Evolutionary conservation across 2,888 invertebrate species (phyloP), one percentile per base, ranked within the genome.

Genomic region (Xylocampa areola): DNA sequence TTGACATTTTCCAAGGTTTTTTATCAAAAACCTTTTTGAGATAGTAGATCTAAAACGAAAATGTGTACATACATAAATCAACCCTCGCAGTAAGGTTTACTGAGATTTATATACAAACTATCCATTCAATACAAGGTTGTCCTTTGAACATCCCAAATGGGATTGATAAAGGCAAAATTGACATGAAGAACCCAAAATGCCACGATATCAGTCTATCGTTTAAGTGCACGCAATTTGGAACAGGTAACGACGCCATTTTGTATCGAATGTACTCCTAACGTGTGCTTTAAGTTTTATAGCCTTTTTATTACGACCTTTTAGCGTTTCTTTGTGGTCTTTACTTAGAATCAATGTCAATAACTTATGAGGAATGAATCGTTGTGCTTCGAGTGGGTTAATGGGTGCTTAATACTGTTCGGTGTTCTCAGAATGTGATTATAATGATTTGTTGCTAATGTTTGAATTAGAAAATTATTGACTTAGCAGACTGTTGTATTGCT

Each of bases 201-300:
- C 25, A 33, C 45, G 36, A 50, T 67, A 67, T 69, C 63, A 27
- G 54, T 70, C 64, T 30, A 73, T 66, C 71, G 58, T 71, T 59
- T 76, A 75, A 80, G 77, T 76, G 73, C 68, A 54, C 55, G 76
- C 66, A 66, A 80, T 82, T 82, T 78, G 52, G 72, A 70, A 54
- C 79, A 81, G 79, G 81, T 84, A 84, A 84, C 77, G 78, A 72
- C 74, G 73, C 71, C 74, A 74, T 80, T 78, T 74, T 74, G 79
- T 81, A 80, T 82, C 73, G 72, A 73, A 60, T 69, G 50, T 71
- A 68, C 59, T 71, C 50, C 54, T 66, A 67, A 72, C 69, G 74
- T 66, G 63, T 47, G 49, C 59, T 72, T 57, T 57, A 71, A 80
- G 73, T 79, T 80, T 81, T 77, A 82, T 79, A 44, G 67, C 68